Percentiles rank a stretch among this genome's conserved stretches.
Conservation (phyloP, 2,888 invertebrate genomes). For the Mayetiola destructor region DNA sequence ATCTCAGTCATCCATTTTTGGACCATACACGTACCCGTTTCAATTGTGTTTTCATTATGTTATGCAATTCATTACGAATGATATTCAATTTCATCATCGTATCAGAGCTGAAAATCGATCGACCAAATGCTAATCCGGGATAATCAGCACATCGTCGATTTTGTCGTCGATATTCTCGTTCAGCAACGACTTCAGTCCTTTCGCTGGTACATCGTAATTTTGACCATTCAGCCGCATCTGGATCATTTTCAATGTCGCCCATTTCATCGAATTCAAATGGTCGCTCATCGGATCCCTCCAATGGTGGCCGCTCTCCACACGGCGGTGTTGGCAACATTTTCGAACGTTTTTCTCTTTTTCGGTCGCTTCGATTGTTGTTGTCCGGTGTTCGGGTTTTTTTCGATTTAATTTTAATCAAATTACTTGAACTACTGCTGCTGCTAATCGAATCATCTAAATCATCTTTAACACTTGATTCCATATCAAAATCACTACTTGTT, state of each 20-base stretch:
- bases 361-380: constrained; percentile 21
- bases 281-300: constrained; percentile 30
- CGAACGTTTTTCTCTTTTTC: constrained; percentile 16
- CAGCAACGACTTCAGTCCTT: constrained; percentile 75
- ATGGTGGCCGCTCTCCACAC: constrained; percentile 24
- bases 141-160: constrained; percentile 76
- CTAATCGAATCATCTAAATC: constrained; percentile 1
- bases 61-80: constrained; percentile 92
- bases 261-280: constrained; percentile 33
- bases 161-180: constrained; percentile 59
- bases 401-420: no score
- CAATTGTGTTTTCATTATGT: constrained; percentile 90
- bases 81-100: constrained; percentile 97
- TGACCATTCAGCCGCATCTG: constrained; percentile 66
- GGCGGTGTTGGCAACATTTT: constrained; percentile 21
- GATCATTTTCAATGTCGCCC: constrained; percentile 50
- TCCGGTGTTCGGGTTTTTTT: background rate
- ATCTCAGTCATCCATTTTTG: no score
- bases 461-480: background rate
- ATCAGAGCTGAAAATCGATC: constrained; percentile 87
- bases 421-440: constrained; percentile 1
- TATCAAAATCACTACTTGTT: background rate
- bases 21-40: constrained; percentile 66
- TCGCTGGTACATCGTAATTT: constrained; percentile 78
- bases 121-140: constrained; percentile 80